Evolutionary conservation across 2,888 invertebrate genomes (phyloP).

Genomic region (Dascillus cervinus): DNA sequence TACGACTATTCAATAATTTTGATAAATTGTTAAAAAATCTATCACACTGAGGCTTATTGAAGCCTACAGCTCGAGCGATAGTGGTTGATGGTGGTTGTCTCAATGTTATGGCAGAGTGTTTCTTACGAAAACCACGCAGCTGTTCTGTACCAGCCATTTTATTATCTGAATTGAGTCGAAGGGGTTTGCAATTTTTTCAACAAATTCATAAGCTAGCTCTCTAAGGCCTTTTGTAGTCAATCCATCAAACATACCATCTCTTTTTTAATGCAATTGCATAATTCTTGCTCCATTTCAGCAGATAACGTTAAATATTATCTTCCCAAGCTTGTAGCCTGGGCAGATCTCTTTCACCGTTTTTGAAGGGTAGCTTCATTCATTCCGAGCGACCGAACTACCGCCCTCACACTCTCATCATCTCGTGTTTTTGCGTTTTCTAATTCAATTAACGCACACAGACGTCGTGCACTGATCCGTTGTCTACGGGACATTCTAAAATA

Average conservation of each 20-base stretch:
- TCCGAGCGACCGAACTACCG: background rate
- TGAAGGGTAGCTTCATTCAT: conserved; percentile 1
- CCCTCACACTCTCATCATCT: too few species aligned
- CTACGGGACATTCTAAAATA: too few species aligned
- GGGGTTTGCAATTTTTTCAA: conserved; percentile 1
- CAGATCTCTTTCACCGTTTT: background rate
- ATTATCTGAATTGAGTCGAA: background rate
- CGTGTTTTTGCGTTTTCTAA: too few species aligned
- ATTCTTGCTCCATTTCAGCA: background rate
- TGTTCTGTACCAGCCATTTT: conserved; percentile 1
- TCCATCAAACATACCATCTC: conserved; percentile 1
- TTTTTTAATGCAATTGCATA: background rate
- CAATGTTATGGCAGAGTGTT: background rate
- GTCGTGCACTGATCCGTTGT: too few species aligned
- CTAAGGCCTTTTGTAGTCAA: conserved; percentile 1
- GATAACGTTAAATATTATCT: conserved; percentile 1
- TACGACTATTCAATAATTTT: background rate
- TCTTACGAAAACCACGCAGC: background rate
- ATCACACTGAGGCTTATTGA: conserved; percentile 2
- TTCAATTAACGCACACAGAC: too few species aligned
- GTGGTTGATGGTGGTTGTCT: conserved; percentile 1
- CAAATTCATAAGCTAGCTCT: conserved; percentile 1
- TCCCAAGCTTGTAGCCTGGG: background rate
- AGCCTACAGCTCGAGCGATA: background rate
- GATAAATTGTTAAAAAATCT: conserved; percentile 1